Percentiles rank a stretch among this genome's conserved stretches.
phyloP scores from a whole-genome alignment of 2,113 vertebrate species.

The Condylura cristata region DNA sequence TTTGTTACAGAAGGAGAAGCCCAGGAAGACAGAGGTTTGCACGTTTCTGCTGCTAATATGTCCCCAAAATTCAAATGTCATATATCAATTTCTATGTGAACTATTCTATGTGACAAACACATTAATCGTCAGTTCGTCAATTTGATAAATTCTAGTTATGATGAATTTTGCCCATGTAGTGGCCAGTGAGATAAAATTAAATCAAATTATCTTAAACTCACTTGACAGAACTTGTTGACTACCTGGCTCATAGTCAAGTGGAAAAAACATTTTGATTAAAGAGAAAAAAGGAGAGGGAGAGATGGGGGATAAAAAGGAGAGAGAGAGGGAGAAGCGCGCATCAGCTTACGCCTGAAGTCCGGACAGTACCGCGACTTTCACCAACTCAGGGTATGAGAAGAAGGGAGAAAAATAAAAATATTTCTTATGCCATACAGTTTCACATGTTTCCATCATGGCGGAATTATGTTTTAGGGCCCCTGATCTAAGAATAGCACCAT shows the following conservation, averaged over 20 bases:
- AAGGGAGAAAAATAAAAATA: background rate
- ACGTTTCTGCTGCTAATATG: background rate
- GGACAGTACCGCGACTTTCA: background rate
- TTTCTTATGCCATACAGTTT: background rate
- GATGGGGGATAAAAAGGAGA: background rate
- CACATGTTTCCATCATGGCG: background rate
- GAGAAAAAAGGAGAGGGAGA: background rate
- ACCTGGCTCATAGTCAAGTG: background rate
- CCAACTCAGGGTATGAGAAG: background rate
- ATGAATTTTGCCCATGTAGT: background rate
- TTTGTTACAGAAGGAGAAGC: background rate
- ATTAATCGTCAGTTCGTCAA: background rate
- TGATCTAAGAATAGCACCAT: background rate
- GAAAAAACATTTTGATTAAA: background rate
- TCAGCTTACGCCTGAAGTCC: background rate
- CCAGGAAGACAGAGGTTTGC: accelerated
- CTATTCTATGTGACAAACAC: background rate
- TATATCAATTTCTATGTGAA: background rate
- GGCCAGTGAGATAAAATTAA: background rate
- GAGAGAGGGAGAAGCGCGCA: background rate
- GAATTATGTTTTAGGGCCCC: background rate
- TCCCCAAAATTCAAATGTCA: background rate
- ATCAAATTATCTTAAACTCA: background rate
- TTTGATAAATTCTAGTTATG: background rate
- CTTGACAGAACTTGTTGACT: accelerated